A percentile compares a stretch with the other conserved stretches of the same genome.
These are phyloP conservation scores for Cherax destructor DNA, from an alignment of 1,140 invertebrate species.

Conservation along the genomic window DNA sequence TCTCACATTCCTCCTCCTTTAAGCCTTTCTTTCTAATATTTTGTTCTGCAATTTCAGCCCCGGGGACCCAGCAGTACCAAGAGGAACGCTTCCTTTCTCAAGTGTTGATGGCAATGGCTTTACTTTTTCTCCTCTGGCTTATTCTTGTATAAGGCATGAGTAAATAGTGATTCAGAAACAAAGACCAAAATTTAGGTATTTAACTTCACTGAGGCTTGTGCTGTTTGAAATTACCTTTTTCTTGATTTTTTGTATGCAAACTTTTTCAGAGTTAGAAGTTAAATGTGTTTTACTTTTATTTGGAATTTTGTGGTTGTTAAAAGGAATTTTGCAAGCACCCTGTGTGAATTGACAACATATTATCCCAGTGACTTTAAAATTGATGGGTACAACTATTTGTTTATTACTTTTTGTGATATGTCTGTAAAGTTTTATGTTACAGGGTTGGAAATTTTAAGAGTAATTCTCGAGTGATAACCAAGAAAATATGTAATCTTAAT, in stretches of 20 bases:
- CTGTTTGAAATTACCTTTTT: neutral
- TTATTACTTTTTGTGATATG: too few species aligned
- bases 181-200: neutral
- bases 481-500: too few species aligned
- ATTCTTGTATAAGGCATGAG: slow-evolving; percentile 84
- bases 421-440: too few species aligned
- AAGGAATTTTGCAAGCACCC: too few species aligned
- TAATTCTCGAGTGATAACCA: too few species aligned
- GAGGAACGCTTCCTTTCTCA: slow-evolving; percentile 95
- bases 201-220: neutral
- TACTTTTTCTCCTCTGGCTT: slow-evolving; percentile 94
- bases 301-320: too few species aligned
- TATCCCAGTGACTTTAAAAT: too few species aligned
- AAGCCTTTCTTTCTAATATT: neutral
- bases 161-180: slow-evolving; percentile 3
- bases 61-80: slow-evolving; percentile 89
- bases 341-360: too few species aligned
- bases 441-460: too few species aligned
- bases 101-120: slow-evolving; percentile 93
- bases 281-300: neutral
- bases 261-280: neutral
- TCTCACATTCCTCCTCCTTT: too few species aligned
- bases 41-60: slow-evolving; percentile 73
- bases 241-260: neutral
- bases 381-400: too few species aligned